phyloP scores from a whole-genome alignment of 2,113 vertebrate genomes.

The Lipotes vexillifer region DNA sequence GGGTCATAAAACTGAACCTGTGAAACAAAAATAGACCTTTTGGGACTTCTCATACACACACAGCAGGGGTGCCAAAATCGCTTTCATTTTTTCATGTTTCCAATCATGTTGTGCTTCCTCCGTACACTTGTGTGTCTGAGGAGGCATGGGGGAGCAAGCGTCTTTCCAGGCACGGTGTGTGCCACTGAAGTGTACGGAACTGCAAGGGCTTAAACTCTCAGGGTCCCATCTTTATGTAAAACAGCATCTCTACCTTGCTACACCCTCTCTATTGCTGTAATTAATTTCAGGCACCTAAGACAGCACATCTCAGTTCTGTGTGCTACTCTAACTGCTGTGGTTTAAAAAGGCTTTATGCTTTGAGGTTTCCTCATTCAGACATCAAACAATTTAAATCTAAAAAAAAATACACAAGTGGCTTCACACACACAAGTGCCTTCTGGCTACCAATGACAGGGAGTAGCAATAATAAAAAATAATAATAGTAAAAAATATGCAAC shows the following conservation, averaged over 20 bases:
- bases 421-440: conserved; percentile 76
- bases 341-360: conserved; percentile 76
- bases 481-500: conserved; percentile 79
- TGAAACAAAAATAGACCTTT: conserved; percentile 70
- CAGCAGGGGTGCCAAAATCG: conserved; percentile 47
- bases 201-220: background rate
- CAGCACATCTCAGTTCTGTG: conserved; percentile 49
- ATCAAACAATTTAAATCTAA: conserved; percentile 76
- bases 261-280: conserved; percentile 46
- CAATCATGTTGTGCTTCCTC: background rate
- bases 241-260: conserved; percentile 47
- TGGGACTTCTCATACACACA: conserved; percentile 45
- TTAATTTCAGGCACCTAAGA: conserved; percentile 76
- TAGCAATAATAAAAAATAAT: conserved; percentile 81
- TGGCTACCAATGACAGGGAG: conserved; percentile 62
- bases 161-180: background rate
- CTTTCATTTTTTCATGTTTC: conserved; percentile 35
- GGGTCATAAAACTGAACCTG: conserved; percentile 70
- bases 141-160: background rate
- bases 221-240: conserved; percentile 42
- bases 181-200: accelerated
- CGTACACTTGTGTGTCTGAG: accelerated
- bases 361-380: conserved; percentile 77
- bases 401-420: conserved; percentile 76
- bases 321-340: conserved; percentile 56